These are phyloP conservation scores for Hemichromis elongatus DNA, from an alignment of 2,113 vertebrate species.

Conservation along the genomic window DNA sequence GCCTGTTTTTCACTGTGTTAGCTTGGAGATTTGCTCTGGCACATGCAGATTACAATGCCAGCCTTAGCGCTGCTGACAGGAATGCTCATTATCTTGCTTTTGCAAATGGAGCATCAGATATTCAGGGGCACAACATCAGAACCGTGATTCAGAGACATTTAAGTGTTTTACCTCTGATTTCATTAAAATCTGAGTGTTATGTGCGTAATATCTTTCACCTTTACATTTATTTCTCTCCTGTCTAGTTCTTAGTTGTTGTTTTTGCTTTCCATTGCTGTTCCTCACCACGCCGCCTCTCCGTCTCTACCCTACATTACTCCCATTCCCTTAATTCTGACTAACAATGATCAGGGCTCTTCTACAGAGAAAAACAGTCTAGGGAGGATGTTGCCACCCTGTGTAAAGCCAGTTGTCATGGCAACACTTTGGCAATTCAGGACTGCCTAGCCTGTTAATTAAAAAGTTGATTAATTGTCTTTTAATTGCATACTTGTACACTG, in stretches of 20 bases:
- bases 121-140: background rate
- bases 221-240: background rate
- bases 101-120: background rate
- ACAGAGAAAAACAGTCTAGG: background rate
- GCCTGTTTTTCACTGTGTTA: background rate
- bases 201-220: background rate
- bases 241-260: background rate
- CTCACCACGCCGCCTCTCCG: background rate
- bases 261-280: background rate
- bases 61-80: background rate
- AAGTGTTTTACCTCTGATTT: constrained; percentile 14
- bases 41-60: background rate
- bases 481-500: constrained; percentile 50
- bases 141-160: background rate
- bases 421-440: constrained; percentile 51
- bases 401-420: constrained; percentile 54
- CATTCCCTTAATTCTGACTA: constrained; percentile 19
- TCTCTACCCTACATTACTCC: background rate
- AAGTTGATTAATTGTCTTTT: constrained; percentile 69
- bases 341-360: constrained; percentile 7
- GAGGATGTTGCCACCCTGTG: constrained; percentile 13
- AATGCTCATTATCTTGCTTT: background rate
- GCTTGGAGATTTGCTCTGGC: background rate
- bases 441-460: constrained; percentile 56
- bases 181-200: background rate